Conservation (phyloP, 2,888 invertebrate species). For the Brachypterus glaber region DNA sequence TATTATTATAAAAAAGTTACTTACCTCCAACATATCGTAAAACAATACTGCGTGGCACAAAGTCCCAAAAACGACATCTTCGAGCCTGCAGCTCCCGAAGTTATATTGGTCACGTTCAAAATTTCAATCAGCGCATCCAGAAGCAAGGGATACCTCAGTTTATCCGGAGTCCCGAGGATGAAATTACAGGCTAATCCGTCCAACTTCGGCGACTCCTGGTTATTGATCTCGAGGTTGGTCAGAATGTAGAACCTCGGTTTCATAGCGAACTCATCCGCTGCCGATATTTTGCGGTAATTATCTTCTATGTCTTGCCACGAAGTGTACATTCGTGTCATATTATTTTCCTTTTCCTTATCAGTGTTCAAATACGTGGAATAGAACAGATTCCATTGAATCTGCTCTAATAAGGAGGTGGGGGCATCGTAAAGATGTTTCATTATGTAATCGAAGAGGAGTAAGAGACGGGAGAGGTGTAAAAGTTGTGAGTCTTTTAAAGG, state of each 20-base stretch:
- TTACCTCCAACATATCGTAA: conserved; percentile 74
- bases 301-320: conserved; percentile 70
- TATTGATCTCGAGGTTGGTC: conserved; percentile 64
- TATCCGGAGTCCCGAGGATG: conserved; percentile 84
- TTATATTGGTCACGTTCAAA: conserved; percentile 68
- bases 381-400: conserved; percentile 74
- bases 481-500: conserved; percentile 60
- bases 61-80: conserved; percentile 52
- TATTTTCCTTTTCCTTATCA: conserved; percentile 48
- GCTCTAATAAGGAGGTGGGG: conserved; percentile 69
- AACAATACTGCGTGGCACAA: conserved; percentile 85
- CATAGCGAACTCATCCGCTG: conserved; percentile 59
- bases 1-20: too few species aligned
- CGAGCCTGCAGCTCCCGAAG: conserved; percentile 35
- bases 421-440: conserved; percentile 94
- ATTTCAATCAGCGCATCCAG: conserved; percentile 80
- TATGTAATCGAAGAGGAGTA: conserved; percentile 85
- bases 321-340: conserved; percentile 54
- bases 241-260: conserved; percentile 88
- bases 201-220: conserved; percentile 79
- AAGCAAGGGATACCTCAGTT: conserved; percentile 76
- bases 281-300: conserved; percentile 53
- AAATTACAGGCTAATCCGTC: conserved; percentile 92
- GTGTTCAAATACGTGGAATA: conserved; percentile 53
- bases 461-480: conserved; percentile 69